These are phyloP conservation scores for Artemia sinica DNA, from an alignment of 2,888 invertebrate species.

Conservation along the genomic window DNA sequence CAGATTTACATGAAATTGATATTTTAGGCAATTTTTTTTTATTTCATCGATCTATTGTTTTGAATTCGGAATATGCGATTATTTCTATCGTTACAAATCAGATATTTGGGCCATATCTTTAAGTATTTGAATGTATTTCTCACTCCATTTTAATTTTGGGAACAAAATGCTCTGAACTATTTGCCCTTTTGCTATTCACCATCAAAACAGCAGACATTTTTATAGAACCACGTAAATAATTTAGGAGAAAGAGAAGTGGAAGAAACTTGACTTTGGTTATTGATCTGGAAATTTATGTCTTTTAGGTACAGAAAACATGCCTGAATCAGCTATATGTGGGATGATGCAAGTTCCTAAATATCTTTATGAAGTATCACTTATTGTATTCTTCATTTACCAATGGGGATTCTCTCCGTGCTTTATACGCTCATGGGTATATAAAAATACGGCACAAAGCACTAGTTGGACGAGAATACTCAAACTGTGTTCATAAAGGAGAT, in stretches of 20 bases:
- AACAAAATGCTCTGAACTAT: too few species aligned
- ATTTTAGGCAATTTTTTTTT: too few species aligned
- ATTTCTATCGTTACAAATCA: too few species aligned
- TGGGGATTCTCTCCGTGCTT: conserved; percentile 52
- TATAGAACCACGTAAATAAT: too few species aligned
- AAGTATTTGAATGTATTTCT: too few species aligned
- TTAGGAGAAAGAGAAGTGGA: background rate
- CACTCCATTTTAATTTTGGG: too few species aligned
- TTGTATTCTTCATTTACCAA: conserved; percentile 63
- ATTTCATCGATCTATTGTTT: too few species aligned
- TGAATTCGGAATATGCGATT: too few species aligned
- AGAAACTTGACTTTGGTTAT: background rate
- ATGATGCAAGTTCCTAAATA: conserved; percentile 46
- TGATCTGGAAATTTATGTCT: conserved; percentile 4
- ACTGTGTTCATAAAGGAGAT: conserved; percentile 36
- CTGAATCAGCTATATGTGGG: conserved; percentile 62
- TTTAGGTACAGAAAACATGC: conserved; percentile 21
- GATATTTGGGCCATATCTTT: too few species aligned
- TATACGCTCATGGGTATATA: conserved; percentile 54
- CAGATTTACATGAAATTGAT: too few species aligned
- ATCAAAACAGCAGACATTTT: too few species aligned
- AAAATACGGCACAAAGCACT: conserved; percentile 23
- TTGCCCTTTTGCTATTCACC: too few species aligned
- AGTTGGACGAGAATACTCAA: conserved; percentile 32
- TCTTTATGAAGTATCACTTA: conserved; percentile 58